Evolutionary conservation across 2,888 invertebrate species (phyloP), one percentile per base, ranked within the genome.

Genomic region (Chrysopilus asiliformis): DNA sequence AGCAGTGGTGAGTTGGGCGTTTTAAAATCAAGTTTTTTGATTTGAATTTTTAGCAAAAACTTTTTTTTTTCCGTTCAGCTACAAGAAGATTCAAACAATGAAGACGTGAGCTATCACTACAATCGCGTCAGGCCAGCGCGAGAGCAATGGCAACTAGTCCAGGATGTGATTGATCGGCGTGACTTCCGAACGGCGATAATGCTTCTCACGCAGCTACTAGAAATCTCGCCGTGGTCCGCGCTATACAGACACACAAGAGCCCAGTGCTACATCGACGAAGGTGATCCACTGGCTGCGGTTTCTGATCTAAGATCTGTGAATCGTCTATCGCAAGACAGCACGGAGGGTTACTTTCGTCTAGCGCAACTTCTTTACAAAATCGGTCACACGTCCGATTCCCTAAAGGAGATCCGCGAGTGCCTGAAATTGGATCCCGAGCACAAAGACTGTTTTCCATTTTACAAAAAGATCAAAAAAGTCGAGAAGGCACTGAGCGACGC

Each of bases 401-500:
- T 98, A 24, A 84, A 79, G 64, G 90, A 95, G 64, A 81, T 98
- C 45, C 78, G 98, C 14, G 95, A 98, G 60, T 99, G 98, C 60
- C 70, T 99, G 13, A 93, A 87, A 58, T 67, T 95, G 27, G 97
- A 99, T 63, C 95, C 95, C 0, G 98, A 99, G 51, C 94, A 99
- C 66, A 90, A 91, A 65, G 72, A 81, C 50, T 98, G 97, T 63
- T 93, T 93, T 64, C 79, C 85, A 14, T 81, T 93, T 53, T 98
- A 99, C 68, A 98, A 97, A 61, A 87, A 85, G 58, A 69, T 97
- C 20, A 93, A 93, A 58, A 93, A 94, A 58, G 72, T 98, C 10
- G 87, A 85, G 46, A 91, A 90, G 56, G 66, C 78, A 39, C 57
- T 89, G 38, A 58, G 65, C 16, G 73, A 77, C 16, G 78, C 81